Evolutionary conservation across 2,797 vertebrate genomes (phyloP).

Genomic region (Scyliorhinus canicula): DNA sequence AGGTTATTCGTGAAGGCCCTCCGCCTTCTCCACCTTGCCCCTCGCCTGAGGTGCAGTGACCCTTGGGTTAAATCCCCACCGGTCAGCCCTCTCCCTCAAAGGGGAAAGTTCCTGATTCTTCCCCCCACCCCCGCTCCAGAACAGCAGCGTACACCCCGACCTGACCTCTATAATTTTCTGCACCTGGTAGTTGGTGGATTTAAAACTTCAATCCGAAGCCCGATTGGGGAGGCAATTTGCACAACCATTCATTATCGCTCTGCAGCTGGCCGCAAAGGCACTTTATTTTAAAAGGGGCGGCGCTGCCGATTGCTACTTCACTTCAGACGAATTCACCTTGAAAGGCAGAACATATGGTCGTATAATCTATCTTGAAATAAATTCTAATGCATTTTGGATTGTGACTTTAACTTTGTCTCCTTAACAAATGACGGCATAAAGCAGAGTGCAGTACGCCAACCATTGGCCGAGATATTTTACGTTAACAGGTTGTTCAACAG

Average conservation of each 20-base stretch:
- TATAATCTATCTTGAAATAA: neutral
- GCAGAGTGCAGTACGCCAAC: neutral
- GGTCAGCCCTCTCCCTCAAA: too few species aligned
- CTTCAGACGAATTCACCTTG: neutral
- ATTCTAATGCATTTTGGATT: neutral
- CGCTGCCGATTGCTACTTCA: neutral
- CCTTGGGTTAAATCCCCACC: too few species aligned
- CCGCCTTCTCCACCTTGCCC: too few species aligned
- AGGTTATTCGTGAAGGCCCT: too few species aligned
- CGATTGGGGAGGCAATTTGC: neutral
- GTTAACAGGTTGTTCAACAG: neutral
- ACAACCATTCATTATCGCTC: neutral
- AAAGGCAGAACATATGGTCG: neutral
- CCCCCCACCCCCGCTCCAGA: neutral
- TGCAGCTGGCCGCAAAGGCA: neutral
- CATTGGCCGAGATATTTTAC: neutral
- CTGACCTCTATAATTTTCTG: neutral
- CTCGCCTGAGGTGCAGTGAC: too few species aligned
- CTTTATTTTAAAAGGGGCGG: neutral
- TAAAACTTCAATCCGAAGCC: neutral
- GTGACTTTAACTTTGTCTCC: neutral
- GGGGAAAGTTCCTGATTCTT: neutral
- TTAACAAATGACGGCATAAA: neutral
- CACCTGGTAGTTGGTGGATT: neutral
- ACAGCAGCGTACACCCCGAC: too few species aligned